These are phyloP conservation scores for Drosophila nigromelanica DNA, from an alignment of 1,140 invertebrate species.

Conservation along the genomic window DNA sequence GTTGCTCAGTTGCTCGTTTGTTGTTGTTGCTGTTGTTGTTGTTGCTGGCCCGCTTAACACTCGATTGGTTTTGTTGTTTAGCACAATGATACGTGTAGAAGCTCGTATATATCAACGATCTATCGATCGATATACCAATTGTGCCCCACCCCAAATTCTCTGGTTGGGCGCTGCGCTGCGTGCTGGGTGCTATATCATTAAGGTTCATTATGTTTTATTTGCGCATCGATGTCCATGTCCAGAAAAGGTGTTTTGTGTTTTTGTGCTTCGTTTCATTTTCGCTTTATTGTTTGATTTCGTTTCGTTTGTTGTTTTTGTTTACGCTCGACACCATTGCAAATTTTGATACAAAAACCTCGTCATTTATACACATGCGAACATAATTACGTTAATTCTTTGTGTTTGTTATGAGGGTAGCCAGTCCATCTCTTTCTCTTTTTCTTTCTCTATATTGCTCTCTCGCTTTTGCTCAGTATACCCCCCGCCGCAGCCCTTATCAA, in stretches of 20 bases:
- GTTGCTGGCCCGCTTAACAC: constrained; percentile 73
- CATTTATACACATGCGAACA: constrained; percentile 76
- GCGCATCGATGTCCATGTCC: constrained; percentile 58
- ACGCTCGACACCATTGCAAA: constrained; percentile 78
- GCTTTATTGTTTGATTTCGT: constrained; percentile 72
- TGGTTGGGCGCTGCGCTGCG: constrained; percentile 13
- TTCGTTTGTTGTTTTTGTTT: constrained; percentile 72
- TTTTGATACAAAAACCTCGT: constrained; percentile 62
- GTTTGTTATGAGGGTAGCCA: constrained; percentile 66
- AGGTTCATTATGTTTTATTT: constrained; percentile 78
- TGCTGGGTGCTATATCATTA: constrained; percentile 68
- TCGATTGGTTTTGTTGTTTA: constrained; percentile 80
- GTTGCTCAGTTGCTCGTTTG: constrained; percentile 7
- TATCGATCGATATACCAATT: constrained; percentile 33
- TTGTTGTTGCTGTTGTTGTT: constrained; percentile 27
- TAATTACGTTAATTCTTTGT: constrained; percentile 80
- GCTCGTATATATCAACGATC: constrained; percentile 49
- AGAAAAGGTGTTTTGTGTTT: constrained; percentile 73
- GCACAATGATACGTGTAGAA: constrained; percentile 56
- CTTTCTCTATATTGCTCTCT: not conserved
- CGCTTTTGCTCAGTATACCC: constrained; percentile 7
- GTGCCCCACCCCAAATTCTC: constrained; percentile 46
- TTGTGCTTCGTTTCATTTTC: constrained; percentile 70
- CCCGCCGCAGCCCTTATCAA: constrained; percentile 42
- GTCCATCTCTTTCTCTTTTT: not conserved